These are phyloP conservation scores for Rhingia campestris DNA, from an alignment of 2,888 invertebrate species.

Conservation along the genomic window DNA sequence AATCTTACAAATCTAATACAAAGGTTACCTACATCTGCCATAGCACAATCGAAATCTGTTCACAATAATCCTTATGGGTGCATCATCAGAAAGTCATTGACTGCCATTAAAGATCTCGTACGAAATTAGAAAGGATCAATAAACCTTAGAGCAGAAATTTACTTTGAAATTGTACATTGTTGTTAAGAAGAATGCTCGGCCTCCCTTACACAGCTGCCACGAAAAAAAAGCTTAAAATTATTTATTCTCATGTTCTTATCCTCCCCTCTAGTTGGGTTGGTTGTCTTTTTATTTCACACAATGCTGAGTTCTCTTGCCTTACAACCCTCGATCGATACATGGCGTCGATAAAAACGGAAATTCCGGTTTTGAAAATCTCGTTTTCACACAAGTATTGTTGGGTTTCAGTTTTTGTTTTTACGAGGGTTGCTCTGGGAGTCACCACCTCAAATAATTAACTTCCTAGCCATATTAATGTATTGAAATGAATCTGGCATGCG, in stretches of 20 bases:
- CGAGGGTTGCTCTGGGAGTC: conserved; percentile 18
- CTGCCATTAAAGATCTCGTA: no score
- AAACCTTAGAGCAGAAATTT: no score
- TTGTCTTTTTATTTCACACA: not conserved
- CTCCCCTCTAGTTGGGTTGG: no score
- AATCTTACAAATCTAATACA: no score
- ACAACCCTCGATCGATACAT: conserved; percentile 1
- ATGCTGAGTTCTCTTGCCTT: conserved; percentile 1
- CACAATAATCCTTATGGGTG: no score
- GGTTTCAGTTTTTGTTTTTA: not conserved
- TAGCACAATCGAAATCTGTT: no score
- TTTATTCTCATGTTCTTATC: not conserved
- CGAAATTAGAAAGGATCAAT: no score
- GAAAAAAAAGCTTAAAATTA: conserved; percentile 5
- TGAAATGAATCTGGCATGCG: conserved; percentile 2
- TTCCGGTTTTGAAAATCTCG: conserved; percentile 27
- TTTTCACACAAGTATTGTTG: not conserved
- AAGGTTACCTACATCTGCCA: no score
- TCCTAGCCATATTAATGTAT: not conserved
- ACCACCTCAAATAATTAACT: conserved; percentile 32
- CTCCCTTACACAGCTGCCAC: not conserved
- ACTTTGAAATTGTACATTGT: no score
- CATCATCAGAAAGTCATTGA: no score
- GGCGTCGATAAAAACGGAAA: conserved; percentile 10
- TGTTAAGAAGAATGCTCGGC: no score